These are phyloP conservation scores for Melitaea cinxia DNA, from an alignment of 1,140 invertebrate species.

Conservation along the genomic window DNA sequence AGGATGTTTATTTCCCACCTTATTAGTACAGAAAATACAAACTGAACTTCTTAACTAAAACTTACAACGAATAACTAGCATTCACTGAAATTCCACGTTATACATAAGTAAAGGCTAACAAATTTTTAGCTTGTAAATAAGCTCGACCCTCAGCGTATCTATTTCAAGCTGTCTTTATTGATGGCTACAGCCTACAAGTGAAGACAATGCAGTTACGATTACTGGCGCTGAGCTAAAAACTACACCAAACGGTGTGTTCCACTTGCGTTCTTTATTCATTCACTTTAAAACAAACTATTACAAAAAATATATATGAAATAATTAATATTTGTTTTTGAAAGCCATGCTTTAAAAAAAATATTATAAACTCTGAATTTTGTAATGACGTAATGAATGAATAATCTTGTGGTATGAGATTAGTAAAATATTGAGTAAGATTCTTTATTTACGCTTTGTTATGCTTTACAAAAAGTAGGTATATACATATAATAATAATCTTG, in stretches of 20 bases:
- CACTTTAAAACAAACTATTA: too few species aligned
- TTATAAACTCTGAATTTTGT: too few species aligned
- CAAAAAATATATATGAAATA: neutral
- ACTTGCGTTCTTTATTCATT: neutral
- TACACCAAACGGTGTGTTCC: neutral
- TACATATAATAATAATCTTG: too few species aligned
- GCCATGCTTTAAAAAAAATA: too few species aligned
- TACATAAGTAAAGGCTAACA: neutral
- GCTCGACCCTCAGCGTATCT: neutral
- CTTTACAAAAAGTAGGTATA: too few species aligned
- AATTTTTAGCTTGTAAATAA: neutral
- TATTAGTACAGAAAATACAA: neutral
- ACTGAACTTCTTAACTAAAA: neutral
- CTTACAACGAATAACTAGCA: neutral
- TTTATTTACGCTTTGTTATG: too few species aligned
- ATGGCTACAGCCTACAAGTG: constrained; percentile 5
- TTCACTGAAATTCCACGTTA: neutral
- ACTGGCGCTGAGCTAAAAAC: constrained; percentile 7
- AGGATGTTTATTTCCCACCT: too few species aligned
- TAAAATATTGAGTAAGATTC: too few species aligned
- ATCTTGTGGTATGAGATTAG: too few species aligned
- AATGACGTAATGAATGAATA: too few species aligned
- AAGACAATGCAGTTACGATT: constrained; percentile 7
- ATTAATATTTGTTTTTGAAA: too few species aligned
- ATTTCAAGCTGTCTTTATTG: neutral